These are phyloP conservation scores for Orthosia gracilis DNA, from an alignment of 2,888 invertebrate species.

Conservation along the genomic window DNA sequence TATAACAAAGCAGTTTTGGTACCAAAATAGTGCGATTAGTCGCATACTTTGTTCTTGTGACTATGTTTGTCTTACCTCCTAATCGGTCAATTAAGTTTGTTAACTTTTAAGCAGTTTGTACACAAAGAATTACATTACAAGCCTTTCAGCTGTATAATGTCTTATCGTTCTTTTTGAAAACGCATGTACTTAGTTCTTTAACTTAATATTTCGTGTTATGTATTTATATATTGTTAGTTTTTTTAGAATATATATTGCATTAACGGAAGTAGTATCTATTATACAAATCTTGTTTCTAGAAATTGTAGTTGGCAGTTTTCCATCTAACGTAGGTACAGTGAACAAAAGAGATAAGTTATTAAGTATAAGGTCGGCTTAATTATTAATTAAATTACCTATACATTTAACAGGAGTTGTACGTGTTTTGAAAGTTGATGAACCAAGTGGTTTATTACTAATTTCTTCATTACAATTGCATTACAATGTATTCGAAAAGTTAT, in stretches of 20 bases:
- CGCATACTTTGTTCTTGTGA: slow-evolving; percentile 51
- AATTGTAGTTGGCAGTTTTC: not conserved
- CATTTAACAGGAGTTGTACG: not conserved
- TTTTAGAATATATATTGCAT: slow-evolving; percentile 3
- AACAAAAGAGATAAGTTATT: not conserved
- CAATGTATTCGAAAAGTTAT: not conserved
- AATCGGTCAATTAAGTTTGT: slow-evolving; percentile 27
- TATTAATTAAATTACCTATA: not conserved
- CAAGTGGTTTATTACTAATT: not conserved
- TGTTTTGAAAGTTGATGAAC: not conserved
- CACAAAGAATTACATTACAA: not conserved
- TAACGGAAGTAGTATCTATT: not conserved
- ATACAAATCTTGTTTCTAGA: not conserved
- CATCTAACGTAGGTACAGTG: not conserved
- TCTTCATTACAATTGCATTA: not conserved
- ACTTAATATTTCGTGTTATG: too few species aligned
- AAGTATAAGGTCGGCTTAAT: not conserved
- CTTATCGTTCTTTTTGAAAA: slow-evolving; percentile 8
- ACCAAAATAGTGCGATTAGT: slow-evolving; percentile 28
- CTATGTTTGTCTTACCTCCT: slow-evolving; percentile 30
- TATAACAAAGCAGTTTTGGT: slow-evolving; percentile 15
- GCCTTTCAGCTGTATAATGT: not conserved
- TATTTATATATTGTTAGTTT: too few species aligned
- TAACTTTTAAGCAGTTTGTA: slow-evolving; percentile 21
- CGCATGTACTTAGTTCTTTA: not conserved